Percentiles rank a stretch among this genome's conserved stretches.
These are phyloP conservation scores for Pogonocherus hispidulus DNA, from an alignment of 2,888 invertebrate genomes.

Conservation along the genomic window DNA sequence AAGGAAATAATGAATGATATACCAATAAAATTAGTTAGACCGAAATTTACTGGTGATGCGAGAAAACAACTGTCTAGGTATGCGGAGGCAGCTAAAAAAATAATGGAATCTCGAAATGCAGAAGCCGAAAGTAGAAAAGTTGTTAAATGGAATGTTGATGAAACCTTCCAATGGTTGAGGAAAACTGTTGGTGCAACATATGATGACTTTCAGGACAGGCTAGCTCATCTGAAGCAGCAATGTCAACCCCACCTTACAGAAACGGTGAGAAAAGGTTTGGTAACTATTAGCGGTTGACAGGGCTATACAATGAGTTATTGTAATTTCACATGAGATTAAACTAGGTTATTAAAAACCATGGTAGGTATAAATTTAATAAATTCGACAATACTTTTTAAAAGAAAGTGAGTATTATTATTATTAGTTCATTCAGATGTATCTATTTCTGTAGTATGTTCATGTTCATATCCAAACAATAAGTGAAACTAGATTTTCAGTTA, in stretches of 20 bases:
- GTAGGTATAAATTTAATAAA: too few relatives aligned
- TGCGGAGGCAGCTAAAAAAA: constrained; percentile 96
- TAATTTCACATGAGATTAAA: too few relatives aligned
- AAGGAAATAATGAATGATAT: constrained; percentile 98
- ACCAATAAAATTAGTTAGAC: constrained; percentile 94
- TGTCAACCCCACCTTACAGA: constrained; percentile 97
- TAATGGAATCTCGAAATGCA: constrained; percentile 94
- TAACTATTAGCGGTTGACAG: background rate
- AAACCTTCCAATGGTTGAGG: constrained; percentile 96
- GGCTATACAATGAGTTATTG: too few relatives aligned
- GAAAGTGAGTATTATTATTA: too few relatives aligned
- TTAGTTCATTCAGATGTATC: too few relatives aligned
- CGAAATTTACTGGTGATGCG: constrained; percentile 96
- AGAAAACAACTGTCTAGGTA: constrained; percentile 88
- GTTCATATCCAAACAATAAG: too few relatives aligned
- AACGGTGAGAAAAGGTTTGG: constrained; percentile 72
- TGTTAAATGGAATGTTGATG: constrained; percentile 98
- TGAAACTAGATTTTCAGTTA: too few relatives aligned
- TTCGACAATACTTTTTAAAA: too few relatives aligned
- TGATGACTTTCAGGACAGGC: constrained; percentile 91
- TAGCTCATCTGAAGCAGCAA: constrained; percentile 92
- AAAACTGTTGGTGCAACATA: constrained; percentile 94
- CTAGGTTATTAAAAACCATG: too few relatives aligned
- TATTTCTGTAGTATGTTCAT: too few relatives aligned
- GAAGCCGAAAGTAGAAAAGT: constrained; percentile 95